Base-by-base conservation (phyloP, 2,113 vertebrate genomes). In the Crotophaga sulcirostris region DNA sequence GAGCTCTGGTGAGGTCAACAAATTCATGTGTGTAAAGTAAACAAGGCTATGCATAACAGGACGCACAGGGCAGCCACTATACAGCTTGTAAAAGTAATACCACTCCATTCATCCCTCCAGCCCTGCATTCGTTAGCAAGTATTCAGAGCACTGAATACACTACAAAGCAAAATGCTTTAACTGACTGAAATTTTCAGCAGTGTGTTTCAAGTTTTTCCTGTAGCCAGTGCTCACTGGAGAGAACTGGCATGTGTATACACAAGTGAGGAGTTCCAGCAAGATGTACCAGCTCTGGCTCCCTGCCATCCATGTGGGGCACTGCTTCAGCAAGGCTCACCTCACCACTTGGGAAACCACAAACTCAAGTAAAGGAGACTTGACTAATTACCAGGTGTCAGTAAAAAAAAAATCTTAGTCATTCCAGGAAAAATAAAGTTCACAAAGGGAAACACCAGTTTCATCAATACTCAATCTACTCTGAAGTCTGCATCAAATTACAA, bases 1-100 rank as follows among this genome's bases (percentile, higher is more conserved):
- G 56, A 78, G 90, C 85, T 85, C 56, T 81, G 68, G n/a, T 51
- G 73, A 96, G 92, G 73, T 95, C 88, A 93, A 93, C 40, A 81
- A 84, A 94, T 90, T 84, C 49, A 84, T 78, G 47, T 59, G 31
- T 33, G n/a, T 68, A 78, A 95, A 95, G 64, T 81, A 96, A 93
- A 84, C 64, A 94, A 56, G 60, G 56, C 68, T 88, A 36, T 56
- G 70, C 40, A 11, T 45, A 88, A 84, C 72, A 92, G 90, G 47
- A 90, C 90, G 63, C 78, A 79, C 16, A 77, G 2, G 6, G 82
- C 84, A 90, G 85, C 49, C 73, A 93, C 85, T 76, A 80, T n/a
- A 59, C 63, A 56, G 72, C 90, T 94, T 78, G 42, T 72, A 93
- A 95, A 92, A 93, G 79, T 83, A 89, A 24, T n/a, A 84, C 44